phyloP scores from a whole-genome alignment of 2,113 vertebrate genomes.

The Apaloderma vittatum region DNA sequence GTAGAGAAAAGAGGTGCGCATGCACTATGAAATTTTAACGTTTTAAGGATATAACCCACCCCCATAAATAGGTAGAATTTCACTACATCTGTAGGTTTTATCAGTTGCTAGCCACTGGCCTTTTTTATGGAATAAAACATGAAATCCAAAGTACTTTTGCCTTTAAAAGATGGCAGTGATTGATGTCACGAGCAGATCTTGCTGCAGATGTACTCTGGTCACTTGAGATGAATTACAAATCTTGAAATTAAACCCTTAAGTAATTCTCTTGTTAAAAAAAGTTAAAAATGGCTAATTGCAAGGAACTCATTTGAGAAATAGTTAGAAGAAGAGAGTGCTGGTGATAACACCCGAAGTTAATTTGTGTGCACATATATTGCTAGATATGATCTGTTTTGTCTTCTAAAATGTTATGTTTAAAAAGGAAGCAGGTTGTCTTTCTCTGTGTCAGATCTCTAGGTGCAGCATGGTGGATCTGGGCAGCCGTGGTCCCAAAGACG shows the following conservation, averaged over 20 bases:
- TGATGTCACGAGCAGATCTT: background rate
- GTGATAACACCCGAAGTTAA: background rate
- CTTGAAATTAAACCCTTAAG: background rate
- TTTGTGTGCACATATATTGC: background rate
- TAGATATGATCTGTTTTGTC: background rate
- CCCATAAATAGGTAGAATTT: background rate
- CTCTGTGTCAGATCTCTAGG: background rate
- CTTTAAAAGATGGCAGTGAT: background rate
- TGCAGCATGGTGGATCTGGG: background rate
- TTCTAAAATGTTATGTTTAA: background rate
- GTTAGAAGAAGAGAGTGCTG: background rate
- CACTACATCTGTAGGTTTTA: background rate
- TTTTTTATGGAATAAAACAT: background rate
- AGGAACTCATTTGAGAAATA: background rate
- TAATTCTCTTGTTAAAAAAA: background rate
- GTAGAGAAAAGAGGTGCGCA: background rate
- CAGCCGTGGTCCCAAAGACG: fast-evolving
- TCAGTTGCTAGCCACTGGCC: background rate
- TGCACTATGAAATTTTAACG: background rate
- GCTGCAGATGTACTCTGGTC: background rate
- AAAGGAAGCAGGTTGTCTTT: background rate
- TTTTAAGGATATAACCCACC: background rate
- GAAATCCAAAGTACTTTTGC: background rate
- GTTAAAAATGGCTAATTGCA: background rate
- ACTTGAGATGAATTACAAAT: background rate